Conservation (phyloP, 2,797 vertebrate species). For the Otus scops region DNA sequence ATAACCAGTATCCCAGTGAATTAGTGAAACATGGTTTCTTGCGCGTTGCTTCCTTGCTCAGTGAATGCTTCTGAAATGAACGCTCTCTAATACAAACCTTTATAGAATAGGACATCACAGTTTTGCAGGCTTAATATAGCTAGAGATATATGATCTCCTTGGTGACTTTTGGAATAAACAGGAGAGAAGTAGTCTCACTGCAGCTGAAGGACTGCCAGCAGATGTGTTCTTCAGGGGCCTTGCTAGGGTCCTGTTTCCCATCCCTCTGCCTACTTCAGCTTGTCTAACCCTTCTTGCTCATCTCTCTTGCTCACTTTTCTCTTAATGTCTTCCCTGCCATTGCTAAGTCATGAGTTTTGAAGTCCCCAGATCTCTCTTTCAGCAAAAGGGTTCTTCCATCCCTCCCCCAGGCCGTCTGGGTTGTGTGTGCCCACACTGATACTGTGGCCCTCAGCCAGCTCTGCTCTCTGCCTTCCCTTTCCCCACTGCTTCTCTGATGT, state of each 20-base stretch:
- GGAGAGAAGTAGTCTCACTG: not conserved
- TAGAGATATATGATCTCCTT: not conserved
- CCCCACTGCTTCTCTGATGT: too few relatives aligned
- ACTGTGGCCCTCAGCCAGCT: not conserved
- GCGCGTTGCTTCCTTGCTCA: not conserved
- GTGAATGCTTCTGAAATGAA: not conserved
- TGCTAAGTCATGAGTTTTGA: not conserved
- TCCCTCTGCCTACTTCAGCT: not conserved
- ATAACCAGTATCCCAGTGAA: not conserved
- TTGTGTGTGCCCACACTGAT: not conserved
- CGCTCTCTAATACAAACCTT: not conserved
- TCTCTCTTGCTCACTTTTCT: not conserved
- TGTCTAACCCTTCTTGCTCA: not conserved
- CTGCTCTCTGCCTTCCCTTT: not conserved
- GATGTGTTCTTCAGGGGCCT: not conserved
- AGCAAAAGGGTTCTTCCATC: not conserved
- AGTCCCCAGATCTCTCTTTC: not conserved
- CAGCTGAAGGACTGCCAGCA: not conserved
- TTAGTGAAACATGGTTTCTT: not conserved
- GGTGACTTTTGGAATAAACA: not conserved
- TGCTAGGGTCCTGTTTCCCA: not conserved
- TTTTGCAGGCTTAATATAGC: not conserved
- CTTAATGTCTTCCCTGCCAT: not conserved
- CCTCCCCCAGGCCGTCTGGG: not conserved
- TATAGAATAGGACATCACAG: not conserved